Evolutionary conservation across 2,113 vertebrate species (phyloP).

Genomic region (Daphoenositta chrysoptera): DNA sequence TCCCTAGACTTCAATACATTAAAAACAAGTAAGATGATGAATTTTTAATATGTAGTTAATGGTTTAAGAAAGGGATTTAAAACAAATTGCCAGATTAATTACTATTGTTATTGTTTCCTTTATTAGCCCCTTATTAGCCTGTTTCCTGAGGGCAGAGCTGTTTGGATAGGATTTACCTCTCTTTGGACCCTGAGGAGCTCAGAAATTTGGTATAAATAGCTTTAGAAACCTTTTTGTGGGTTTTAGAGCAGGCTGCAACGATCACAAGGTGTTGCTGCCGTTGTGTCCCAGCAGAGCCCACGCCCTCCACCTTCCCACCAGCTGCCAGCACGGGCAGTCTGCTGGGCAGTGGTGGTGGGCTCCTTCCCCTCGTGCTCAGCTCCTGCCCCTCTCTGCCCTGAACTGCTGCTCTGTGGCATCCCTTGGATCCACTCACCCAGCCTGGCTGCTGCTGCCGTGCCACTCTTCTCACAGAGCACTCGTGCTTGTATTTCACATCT

Average conservation of each 20-base stretch:
- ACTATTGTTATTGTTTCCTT: neutral
- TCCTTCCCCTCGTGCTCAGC: neutral
- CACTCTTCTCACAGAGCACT: neutral
- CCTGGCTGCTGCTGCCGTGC: neutral
- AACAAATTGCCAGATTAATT: neutral
- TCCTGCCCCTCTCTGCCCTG: neutral
- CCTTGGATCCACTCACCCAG: neutral
- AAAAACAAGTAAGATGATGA: neutral
- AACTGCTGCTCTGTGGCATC: rapidly evolving
- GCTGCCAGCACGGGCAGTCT: neutral
- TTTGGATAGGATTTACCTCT: neutral
- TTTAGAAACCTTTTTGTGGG: neutral
- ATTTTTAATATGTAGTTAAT: neutral
- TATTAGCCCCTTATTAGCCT: neutral
- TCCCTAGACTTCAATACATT: neutral
- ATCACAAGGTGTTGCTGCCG: neutral
- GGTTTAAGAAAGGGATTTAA: neutral
- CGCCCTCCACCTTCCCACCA: neutral
- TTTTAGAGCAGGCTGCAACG: neutral
- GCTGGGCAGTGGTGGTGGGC: neutral
- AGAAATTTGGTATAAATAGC: neutral
- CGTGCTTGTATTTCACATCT: neutral
- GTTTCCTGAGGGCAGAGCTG: neutral
- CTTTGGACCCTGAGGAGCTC: neutral
- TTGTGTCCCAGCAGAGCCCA: neutral